Evolutionary conservation across 2,797 vertebrate species (phyloP).

Genomic region (Borostomias antarcticus): DNA sequence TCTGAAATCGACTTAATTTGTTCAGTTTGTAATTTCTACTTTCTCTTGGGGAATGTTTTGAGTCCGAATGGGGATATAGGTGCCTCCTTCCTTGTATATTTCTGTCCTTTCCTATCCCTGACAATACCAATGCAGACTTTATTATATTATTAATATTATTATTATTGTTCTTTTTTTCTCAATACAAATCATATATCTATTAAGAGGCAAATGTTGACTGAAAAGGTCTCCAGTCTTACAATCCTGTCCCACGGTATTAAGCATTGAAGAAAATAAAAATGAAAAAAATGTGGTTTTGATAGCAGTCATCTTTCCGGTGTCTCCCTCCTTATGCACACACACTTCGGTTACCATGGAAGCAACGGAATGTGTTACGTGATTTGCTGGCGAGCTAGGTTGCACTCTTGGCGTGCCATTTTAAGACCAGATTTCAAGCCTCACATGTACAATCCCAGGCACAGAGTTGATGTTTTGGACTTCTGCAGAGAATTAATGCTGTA

Average conservation of each 20-base stretch:
- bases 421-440: neutral
- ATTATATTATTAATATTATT: constrained; percentile 66
- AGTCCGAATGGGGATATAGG: constrained; percentile 86
- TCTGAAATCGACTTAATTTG: constrained; percentile 67
- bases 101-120: constrained; percentile 84
- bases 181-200: constrained; percentile 78
- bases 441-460: neutral
- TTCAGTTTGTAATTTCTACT: constrained; percentile 67
- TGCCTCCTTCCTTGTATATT: constrained; percentile 94
- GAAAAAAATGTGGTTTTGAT: constrained; percentile 65
- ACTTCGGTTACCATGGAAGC: neutral
- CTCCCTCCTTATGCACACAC: constrained; percentile 5
- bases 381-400: neutral
- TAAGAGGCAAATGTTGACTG: constrained; percentile 90
- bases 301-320: constrained; percentile 48
- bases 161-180: constrained; percentile 62
- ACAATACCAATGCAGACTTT: constrained; percentile 91
- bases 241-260: constrained; percentile 93
- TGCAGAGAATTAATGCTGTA: neutral
- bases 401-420: neutral
- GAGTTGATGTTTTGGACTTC: neutral
- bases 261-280: constrained; percentile 83
- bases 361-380: neutral
- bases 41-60: constrained; percentile 83
- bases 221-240: constrained; percentile 89